A percentile compares a stretch with the other conserved stretches of the same genome.
phyloP scores from a whole-genome alignment of 2,888 invertebrate species.

The Acronicta psi region DNA sequence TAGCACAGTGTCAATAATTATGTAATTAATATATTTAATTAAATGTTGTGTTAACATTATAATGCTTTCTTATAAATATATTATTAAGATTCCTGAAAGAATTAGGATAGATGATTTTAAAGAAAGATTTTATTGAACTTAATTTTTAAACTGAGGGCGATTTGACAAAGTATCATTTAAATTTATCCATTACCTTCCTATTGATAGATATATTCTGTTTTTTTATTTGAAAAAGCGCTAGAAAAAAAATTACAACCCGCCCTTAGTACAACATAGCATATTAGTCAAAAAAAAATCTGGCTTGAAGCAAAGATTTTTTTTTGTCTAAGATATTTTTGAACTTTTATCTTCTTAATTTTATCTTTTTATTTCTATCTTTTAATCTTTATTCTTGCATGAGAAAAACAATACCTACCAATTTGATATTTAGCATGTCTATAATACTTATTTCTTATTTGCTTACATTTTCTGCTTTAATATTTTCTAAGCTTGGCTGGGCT shows the following conservation, averaged over 20 bases:
- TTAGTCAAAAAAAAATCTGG: no score
- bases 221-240: no score
- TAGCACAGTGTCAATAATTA: constrained; percentile 57
- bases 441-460: constrained; percentile 25
- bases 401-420: neutral
- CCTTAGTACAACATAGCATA: no score
- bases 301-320: no score
- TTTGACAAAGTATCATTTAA: no score
- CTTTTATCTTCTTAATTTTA: no score
- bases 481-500: constrained; percentile 63
- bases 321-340: no score
- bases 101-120: neutral
- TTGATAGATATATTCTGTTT: no score
- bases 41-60: constrained; percentile 14
- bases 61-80: constrained; percentile 22
- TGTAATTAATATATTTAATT: constrained; percentile 18
- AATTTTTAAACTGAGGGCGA: neutral
- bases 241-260: no score
- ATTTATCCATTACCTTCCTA: no score
- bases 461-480: constrained; percentile 60
- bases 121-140: neutral
- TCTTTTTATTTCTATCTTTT: constrained; percentile 1
- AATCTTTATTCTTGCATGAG: constrained; percentile 24
- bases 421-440: constrained; percentile 21
- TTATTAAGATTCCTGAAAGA: neutral